Evolutionary conservation across 2,888 invertebrate species (phyloP).

Genomic region (Deilephila elpenor): DNA sequence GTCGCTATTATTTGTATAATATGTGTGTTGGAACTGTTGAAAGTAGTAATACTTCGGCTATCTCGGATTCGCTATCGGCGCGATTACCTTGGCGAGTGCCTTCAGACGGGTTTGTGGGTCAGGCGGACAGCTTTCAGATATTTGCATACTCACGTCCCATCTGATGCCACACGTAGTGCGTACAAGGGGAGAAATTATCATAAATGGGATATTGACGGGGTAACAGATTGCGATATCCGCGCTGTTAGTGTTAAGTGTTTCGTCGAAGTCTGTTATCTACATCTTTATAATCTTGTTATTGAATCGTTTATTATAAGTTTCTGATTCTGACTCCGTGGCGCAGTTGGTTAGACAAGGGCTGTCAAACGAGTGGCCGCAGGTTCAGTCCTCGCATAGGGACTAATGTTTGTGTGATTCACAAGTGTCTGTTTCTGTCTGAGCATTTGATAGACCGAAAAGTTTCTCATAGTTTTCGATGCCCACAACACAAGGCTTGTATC

Average conservation of each 20-base stretch:
- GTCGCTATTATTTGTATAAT: background rate
- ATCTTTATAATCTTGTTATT: conserved; percentile 1
- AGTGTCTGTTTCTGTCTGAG: too few species aligned
- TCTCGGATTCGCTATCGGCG: conserved; percentile 51
- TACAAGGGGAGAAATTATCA: conserved; percentile 51
- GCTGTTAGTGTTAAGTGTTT: background rate
- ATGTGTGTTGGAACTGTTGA: conserved; percentile 28
- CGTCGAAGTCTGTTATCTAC: background rate
- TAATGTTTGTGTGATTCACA: too few species aligned
- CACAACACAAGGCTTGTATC: too few species aligned
- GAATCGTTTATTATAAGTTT: background rate
- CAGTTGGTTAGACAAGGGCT: too few species aligned
- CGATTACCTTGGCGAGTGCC: conserved; percentile 46
- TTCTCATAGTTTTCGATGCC: too few species aligned
- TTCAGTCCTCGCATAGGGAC: too few species aligned
- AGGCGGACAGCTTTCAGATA: conserved; percentile 71
- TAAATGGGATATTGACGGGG: conserved; percentile 3
- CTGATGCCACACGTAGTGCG: conserved; percentile 40
- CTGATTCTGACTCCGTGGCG: too few species aligned
- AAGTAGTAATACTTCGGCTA: conserved; percentile 42
- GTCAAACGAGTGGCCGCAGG: too few species aligned
- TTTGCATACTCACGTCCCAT: conserved; percentile 59
- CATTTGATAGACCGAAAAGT: too few species aligned
- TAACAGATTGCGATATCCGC: background rate
- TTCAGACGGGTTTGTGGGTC: conserved; percentile 67